These are phyloP conservation scores for Plecotus auritus DNA, from an alignment of 2,113 vertebrate species.

Conservation along the genomic window DNA sequence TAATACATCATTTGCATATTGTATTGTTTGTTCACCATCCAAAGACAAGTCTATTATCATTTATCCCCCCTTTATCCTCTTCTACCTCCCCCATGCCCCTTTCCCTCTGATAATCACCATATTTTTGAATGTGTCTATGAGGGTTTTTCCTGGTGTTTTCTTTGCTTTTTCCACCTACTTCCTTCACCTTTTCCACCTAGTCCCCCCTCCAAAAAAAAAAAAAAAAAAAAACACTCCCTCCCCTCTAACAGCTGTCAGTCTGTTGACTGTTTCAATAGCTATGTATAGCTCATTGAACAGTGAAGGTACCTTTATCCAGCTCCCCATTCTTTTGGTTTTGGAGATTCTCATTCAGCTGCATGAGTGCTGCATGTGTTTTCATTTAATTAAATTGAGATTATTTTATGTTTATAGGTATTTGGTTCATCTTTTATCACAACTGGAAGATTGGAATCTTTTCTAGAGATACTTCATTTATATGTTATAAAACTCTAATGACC, in stretches of 20 bases:
- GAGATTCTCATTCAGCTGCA: not conserved
- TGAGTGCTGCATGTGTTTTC: not conserved
- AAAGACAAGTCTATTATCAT: not conserved
- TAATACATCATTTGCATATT: not conserved
- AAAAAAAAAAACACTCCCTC: not conserved
- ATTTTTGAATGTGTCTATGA: not conserved
- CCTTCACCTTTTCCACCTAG: not conserved
- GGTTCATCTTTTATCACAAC: constrained; percentile 39
- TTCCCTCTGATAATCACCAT: not conserved
- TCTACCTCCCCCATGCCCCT: not conserved
- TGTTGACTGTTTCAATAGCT: not conserved
- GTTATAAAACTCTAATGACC: not conserved
- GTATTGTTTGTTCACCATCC: not conserved
- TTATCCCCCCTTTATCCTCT: not conserved
- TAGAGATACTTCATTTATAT: not conserved
- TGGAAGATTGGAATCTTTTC: not conserved
- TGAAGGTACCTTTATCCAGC: not conserved
- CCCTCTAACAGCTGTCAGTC: not conserved
- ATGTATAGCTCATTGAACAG: not conserved
- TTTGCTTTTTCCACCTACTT: not conserved
- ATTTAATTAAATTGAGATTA: not conserved
- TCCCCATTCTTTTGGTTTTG: not conserved
- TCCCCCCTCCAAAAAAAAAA: too few species aligned
- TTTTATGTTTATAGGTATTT: constrained; percentile 24
- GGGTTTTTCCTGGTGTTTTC: not conserved